Percentiles rank a stretch among this genome's conserved stretches.
phyloP scores from a whole-genome alignment of 2,888 invertebrate species.

The Argyresthia albistria region DNA sequence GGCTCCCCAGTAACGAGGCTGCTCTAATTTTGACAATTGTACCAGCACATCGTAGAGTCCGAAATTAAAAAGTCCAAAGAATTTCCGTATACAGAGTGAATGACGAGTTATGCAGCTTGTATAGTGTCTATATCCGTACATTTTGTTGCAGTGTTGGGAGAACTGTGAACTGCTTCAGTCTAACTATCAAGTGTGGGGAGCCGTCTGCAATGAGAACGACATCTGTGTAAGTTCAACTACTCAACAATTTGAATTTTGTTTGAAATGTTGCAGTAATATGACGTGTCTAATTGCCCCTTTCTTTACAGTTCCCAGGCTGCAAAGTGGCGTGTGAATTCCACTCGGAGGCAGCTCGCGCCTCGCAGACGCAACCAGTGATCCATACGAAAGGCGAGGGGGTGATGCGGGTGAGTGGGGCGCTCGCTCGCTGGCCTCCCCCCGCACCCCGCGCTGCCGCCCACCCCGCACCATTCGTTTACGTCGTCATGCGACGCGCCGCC shows the following conservation, averaged over 20 bases:
- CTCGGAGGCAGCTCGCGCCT: constrained; percentile 72
- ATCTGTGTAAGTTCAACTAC: constrained; percentile 76
- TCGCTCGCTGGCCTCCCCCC: constrained; percentile 77
- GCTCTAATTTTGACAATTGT: constrained; percentile 30
- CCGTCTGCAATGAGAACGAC: constrained; percentile 79
- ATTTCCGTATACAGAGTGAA: no score
- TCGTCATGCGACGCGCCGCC: constrained; percentile 77
- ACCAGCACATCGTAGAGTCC: constrained; percentile 13
- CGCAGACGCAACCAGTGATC: constrained; percentile 79
- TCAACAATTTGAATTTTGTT: not conserved
- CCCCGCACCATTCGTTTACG: constrained; percentile 76
- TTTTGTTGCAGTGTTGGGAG: constrained; percentile 82
- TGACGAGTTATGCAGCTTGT: no score
- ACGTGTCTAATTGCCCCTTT: constrained; percentile 16
- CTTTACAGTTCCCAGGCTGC: constrained; percentile 79
- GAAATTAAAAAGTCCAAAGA: no score
- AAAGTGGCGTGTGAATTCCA: constrained; percentile 81
- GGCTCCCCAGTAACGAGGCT: constrained; percentile 21
- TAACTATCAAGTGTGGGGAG: constrained; percentile 81
- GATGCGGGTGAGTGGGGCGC: constrained; percentile 74
- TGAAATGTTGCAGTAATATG: not conserved
- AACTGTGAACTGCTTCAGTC: constrained; percentile 81
- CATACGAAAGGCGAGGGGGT: constrained; percentile 80
- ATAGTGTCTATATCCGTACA: no score
- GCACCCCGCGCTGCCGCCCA: constrained; percentile 70